Conservation (phyloP, 2,113 vertebrate genomes). For the Vombatus ursinus region DNA sequence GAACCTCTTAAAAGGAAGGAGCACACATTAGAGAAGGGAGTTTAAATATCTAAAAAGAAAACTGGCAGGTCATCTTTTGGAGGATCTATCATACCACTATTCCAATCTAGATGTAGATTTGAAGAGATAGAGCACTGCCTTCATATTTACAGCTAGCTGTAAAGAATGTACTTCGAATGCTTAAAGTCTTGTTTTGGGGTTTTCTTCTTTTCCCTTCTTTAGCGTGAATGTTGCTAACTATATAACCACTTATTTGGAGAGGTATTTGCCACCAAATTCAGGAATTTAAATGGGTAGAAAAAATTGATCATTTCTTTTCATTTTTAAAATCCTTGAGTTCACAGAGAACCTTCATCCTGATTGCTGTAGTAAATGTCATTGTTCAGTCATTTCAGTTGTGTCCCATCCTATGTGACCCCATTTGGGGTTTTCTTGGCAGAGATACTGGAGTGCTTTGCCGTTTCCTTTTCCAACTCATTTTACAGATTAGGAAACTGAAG, state of each 20-base stretch:
- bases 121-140: neutral
- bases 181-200: neutral
- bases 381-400: neutral
- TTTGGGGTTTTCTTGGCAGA: neutral
- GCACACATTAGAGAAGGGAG: neutral
- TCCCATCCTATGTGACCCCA: neutral
- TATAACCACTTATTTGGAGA: neutral
- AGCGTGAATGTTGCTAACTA: neutral
- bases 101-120: neutral
- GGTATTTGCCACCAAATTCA: neutral
- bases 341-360: neutral
- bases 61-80: neutral
- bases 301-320: neutral
- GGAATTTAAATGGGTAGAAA: neutral
- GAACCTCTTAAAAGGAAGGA: neutral
- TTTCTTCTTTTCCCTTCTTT: neutral
- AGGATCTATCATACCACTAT: neutral
- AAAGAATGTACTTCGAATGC: neutral
- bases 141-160: neutral
- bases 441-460: neutral
- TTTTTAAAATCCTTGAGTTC: neutral
- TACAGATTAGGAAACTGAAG: neutral
- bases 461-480: no score
- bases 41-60: neutral
- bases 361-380: neutral